Evolutionary conservation across 2,797 vertebrate species (phyloP).

Genomic region (Characodon lateralis): DNA sequence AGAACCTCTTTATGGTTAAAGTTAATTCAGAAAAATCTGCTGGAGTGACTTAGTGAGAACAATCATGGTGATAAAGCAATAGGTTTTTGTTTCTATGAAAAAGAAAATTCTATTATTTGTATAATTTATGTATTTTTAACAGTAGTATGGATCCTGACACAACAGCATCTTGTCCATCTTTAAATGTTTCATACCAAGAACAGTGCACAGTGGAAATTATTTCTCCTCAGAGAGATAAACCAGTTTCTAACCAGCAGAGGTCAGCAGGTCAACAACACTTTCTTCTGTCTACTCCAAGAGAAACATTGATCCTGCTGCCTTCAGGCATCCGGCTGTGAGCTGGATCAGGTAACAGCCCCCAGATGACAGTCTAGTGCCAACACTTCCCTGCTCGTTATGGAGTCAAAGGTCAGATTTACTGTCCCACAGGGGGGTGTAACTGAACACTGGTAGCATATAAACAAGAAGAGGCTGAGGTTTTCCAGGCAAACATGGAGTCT

Average conservation of each 20-base stretch:
- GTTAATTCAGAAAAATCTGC: too few species aligned
- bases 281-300: conserved; percentile 8
- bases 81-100: too few species aligned
- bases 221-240: not conserved
- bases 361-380: conserved; percentile 35
- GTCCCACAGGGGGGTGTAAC: not conserved
- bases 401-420: conserved; percentile 54
- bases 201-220: not conserved
- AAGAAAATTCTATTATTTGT: too few species aligned
- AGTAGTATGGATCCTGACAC: too few species aligned
- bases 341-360: conserved; percentile 23
- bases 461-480: conserved; percentile 1
- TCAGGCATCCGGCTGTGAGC: not conserved
- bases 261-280: conserved; percentile 28
- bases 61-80: too few species aligned
- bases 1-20: too few species aligned
- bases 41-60: too few species aligned
- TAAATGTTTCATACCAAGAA: too few species aligned
- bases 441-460: conserved; percentile 15
- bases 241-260: conserved; percentile 10
- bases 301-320: not conserved
- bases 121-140: too few species aligned
- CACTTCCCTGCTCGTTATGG: conserved; percentile 43
- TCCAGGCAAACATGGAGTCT: not conserved
- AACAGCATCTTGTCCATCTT: not conserved